Conservation (phyloP, 2,888 invertebrate genomes). For the Meandrusa payeni region DNA sequence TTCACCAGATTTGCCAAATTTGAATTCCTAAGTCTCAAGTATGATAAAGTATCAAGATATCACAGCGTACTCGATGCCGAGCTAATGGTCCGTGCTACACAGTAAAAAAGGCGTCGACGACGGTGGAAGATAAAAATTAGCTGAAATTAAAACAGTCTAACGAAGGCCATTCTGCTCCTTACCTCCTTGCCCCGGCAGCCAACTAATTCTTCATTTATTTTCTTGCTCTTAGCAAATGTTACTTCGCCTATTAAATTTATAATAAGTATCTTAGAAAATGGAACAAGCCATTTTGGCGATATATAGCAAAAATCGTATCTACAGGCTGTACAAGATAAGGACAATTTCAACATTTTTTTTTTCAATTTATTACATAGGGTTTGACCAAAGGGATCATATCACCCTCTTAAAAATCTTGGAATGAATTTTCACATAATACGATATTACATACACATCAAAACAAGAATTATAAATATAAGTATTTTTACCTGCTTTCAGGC, state of each 20-base stretch:
- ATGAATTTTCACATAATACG: too few species aligned
- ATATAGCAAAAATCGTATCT: too few species aligned
- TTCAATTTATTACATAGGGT: too few species aligned
- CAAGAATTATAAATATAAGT: too few species aligned
- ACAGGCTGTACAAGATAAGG: too few species aligned
- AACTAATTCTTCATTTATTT: conserved; percentile 27
- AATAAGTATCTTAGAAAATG: conserved; percentile 1
- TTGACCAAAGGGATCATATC: too few species aligned
- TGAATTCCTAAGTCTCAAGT: background rate
- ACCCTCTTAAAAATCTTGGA: too few species aligned
- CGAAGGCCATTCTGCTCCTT: conserved; percentile 68
- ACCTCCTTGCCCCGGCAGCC: conserved; percentile 27
- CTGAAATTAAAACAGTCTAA: conserved; percentile 80
- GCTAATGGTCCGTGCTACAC: conserved; percentile 69
- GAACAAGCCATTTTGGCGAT: too few species aligned
- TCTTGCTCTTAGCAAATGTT: conserved; percentile 5
- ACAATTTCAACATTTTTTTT: too few species aligned
- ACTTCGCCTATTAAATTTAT: conserved; percentile 1
- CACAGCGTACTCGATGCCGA: conserved; percentile 26
- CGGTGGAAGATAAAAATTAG: conserved; percentile 77
- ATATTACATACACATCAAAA: too few species aligned
- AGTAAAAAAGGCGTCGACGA: conserved; percentile 69
- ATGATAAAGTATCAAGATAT: conserved; percentile 48
- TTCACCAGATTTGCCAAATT: too few species aligned
- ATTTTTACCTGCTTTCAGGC: too few species aligned